A percentile compares a stretch with the other conserved stretches of the same genome.
Evolutionary conservation across 2,797 vertebrate genomes (phyloP).

Genomic region (Enteromius treurensis): DNA sequence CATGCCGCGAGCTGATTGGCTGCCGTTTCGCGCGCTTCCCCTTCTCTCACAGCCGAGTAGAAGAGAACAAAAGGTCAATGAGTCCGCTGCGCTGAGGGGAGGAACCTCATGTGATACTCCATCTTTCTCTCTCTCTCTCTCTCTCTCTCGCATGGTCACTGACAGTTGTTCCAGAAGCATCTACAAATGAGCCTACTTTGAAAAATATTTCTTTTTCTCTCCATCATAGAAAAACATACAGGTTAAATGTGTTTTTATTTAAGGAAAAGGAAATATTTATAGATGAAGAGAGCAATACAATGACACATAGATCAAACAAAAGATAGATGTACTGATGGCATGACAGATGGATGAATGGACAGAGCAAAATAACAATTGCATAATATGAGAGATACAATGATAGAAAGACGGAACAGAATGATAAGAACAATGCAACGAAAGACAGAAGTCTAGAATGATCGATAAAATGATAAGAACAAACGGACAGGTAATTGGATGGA

Average conservation of each 20-base stretch:
- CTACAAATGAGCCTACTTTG: not conserved
- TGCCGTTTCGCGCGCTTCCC: constrained; percentile 62
- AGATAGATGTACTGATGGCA: not conserved
- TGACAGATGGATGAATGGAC: not conserved
- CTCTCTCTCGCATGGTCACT: not conserved
- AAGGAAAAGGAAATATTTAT: not conserved
- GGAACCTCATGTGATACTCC: constrained; percentile 8
- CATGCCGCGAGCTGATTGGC: constrained; percentile 43
- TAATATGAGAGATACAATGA: not conserved
- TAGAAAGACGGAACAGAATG: not conserved
- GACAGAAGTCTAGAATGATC: not conserved
- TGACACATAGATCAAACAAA: not conserved
- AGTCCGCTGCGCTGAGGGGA: constrained; percentile 41
- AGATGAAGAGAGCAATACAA: not conserved
- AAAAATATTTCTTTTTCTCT: not conserved
- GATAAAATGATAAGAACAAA: not conserved
- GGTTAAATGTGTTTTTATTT: not conserved
- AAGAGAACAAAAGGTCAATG: constrained; percentile 62
- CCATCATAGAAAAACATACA: not conserved
- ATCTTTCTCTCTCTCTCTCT: constrained; percentile 2
- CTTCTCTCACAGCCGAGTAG: constrained; percentile 45
- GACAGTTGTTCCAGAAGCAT: constrained; percentile 10
- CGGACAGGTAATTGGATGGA: not conserved
- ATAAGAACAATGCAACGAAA: not conserved
- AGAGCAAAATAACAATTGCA: not conserved